Evolutionary conservation across 2,113 vertebrate genomes (phyloP), one percentile per base, ranked within the genome.

Genomic region (Microcebus murinus): DNA sequence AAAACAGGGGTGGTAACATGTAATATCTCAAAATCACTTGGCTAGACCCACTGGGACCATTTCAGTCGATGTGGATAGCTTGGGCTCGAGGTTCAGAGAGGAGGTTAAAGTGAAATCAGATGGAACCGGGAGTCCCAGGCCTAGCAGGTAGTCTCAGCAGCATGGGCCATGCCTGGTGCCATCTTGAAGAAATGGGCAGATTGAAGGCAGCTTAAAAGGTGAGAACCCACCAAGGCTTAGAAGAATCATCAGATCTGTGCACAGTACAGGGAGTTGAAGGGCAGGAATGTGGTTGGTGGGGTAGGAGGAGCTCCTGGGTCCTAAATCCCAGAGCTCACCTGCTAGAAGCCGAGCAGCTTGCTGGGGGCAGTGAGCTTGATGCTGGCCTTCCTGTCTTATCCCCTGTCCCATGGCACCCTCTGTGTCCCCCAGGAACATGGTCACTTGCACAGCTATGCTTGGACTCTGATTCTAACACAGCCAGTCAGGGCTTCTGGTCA

Each of bases 361-460:
- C 18, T 57, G 6, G 21, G 55, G 18, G 55, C 55, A 57, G 55
- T 57, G 1, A 96, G 57, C n/a, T 95, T 65, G 15, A 92, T 48
- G n/a, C 89, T 79, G 4, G 31, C 83, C 12, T 96, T 92, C 59
- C 42, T 87, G 31, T 76, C 29, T 59, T 63, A 65, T 45, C 84
- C 63, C 23, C 39, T 34, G 70, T 76, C 74, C 80, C 59, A 86
- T 39, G 20, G 67, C 21, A 8, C 95, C 71, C 65, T 97, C 83
- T 48, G 91, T 94, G 83, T 95, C 95, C 73, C 94, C 31, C 11
- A 97, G 87, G 57, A 81, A 85, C 63, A 90, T 70, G 20, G 77
- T 93, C 90, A 94, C 61, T 94, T 95, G 55, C 27, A 57, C 39
- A 68, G 34, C 65, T 70, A 25, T 27, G 50, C 89, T 70, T 81